Conservation (phyloP, 2,113 vertebrate genomes). For the Vanacampus margaritifer region DNA sequence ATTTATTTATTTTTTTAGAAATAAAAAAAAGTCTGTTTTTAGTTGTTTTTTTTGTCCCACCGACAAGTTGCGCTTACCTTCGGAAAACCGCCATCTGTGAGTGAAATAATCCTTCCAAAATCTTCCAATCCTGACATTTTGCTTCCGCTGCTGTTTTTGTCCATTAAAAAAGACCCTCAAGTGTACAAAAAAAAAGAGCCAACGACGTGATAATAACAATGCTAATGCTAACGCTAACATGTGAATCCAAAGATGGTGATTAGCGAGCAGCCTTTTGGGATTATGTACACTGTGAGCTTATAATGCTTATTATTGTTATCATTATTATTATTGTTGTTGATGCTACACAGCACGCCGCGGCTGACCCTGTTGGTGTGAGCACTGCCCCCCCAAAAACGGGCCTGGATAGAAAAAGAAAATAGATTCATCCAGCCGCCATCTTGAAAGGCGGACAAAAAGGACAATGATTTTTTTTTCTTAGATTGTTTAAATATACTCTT, state of each 20-base stretch:
- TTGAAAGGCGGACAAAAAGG: conserved; percentile 45
- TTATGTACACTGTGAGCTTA: conserved; percentile 39
- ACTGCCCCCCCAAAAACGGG: conserved; percentile 25
- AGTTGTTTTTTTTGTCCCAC: conserved; percentile 29
- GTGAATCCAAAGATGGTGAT: conserved; percentile 27
- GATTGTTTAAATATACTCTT: conserved; percentile 46
- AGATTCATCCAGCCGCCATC: conserved; percentile 55
- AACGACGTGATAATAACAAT: conserved; percentile 64
- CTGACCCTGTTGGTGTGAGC: conserved; percentile 63
- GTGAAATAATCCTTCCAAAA: conserved; percentile 3
- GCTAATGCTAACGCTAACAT: conserved; percentile 57
- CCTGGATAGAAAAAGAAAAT: conserved; percentile 66
- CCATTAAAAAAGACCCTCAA: conserved; percentile 56
- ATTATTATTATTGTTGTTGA: conserved; percentile 49
- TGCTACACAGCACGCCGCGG: conserved; percentile 31
- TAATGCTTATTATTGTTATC: conserved; percentile 23
- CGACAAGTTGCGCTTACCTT: conserved; percentile 42
- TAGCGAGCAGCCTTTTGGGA: conserved; percentile 25
- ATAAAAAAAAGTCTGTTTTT: conserved; percentile 47
- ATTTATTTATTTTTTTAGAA: conserved; percentile 66
- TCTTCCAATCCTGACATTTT: background rate
- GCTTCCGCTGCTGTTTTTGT: background rate
- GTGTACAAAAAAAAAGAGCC: conserved; percentile 55
- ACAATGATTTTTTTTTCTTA: conserved; percentile 36
- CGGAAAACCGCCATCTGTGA: background rate